Evolutionary conservation across 2,888 invertebrate genomes (phyloP), one percentile per base, ranked within the genome.

Genomic region (Steinernema hermaphroditum): DNA sequence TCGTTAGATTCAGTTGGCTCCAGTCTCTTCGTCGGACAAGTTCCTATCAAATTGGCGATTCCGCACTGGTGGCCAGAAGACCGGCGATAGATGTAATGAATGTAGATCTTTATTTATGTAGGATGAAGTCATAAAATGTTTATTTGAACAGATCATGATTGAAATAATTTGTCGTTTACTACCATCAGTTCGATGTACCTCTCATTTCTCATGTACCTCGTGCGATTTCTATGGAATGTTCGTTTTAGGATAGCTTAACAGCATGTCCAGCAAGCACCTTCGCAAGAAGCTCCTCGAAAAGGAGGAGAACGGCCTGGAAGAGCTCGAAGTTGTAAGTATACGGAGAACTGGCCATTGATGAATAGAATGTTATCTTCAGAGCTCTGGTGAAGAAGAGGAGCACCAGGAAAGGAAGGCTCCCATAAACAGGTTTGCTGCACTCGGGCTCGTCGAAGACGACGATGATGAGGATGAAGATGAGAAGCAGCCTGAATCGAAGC

Each of bases 11-110:
- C 19, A 14, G 34, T 74, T n/a, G 44, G 34, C 12, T 41, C 41
- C 19, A 6, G 22, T n/a, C 24, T 74, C 4, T 77, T 43, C 16
- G 62, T 54, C 34, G 62, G 41, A 14, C 37, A 77, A 12, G 44
- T 27, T 8, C 27, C 27, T 14, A 62, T 77, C 27, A 46, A 76
- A 32, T 22, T 54, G 4, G 34, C 41, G 2, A 41, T 41, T 22
- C 75, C 75, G 27, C 16, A 72, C 19, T 74, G 75, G 75, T 74
- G 75, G 75, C 75, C 75, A 1, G 29, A 44, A 37, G 41, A 46
- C 41, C 27, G 49, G 37, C 27, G 62, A 62, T 62, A 34, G 22
- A 29, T n/a, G 22, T 14, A 16, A 50, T 50, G n/a, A 50, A 12
- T 12, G 24, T 50, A 50, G 50, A 22, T 37, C n/a, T 37, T 8